Evolutionary conservation across 2,797 vertebrate genomes (phyloP).

Genomic region (Crenuchus spilurus): DNA sequence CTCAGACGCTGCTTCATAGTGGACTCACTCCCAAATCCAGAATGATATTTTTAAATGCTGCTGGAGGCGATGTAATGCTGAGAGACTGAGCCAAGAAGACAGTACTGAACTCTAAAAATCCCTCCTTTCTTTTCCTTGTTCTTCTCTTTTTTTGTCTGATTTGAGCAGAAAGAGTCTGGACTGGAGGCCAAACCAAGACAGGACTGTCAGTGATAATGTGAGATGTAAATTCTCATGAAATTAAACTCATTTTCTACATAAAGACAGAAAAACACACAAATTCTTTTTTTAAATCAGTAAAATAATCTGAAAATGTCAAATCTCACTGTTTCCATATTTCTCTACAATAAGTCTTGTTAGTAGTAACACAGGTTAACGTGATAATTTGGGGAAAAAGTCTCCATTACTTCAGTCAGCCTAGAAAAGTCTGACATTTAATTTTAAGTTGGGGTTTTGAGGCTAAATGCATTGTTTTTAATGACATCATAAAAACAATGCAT

Average conservation of each 20-base stretch:
- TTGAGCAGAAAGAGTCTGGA: constrained; percentile 27
- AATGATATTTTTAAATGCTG: constrained; percentile 59
- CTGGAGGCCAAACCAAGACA: constrained; percentile 26
- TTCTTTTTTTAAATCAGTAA: neutral
- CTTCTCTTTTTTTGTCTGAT: no score
- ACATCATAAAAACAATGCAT: no score
- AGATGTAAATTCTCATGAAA: neutral
- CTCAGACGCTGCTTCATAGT: constrained; percentile 54
- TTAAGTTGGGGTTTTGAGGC: no score
- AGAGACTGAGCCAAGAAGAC: constrained; percentile 23
- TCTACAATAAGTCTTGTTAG: no score
- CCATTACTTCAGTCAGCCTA: no score
- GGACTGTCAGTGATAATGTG: constrained; percentile 19
- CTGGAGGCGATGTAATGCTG: constrained; percentile 44
- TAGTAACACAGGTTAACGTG: no score
- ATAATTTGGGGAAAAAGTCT: no score
- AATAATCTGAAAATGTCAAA: no score
- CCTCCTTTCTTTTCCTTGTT: constrained; percentile 26
- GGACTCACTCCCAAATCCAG: constrained; percentile 55
- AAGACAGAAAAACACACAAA: neutral
- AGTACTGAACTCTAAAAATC: constrained; percentile 21
- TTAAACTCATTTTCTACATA: neutral
- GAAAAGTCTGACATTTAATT: no score
- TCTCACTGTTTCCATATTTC: no score
- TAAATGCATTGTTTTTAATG: no score